A percentile compares a stretch with the other conserved stretches of the same genome.
phyloP scores from a whole-genome alignment of 2,113 vertebrate species.

The Pseudonaja textilis region DNA sequence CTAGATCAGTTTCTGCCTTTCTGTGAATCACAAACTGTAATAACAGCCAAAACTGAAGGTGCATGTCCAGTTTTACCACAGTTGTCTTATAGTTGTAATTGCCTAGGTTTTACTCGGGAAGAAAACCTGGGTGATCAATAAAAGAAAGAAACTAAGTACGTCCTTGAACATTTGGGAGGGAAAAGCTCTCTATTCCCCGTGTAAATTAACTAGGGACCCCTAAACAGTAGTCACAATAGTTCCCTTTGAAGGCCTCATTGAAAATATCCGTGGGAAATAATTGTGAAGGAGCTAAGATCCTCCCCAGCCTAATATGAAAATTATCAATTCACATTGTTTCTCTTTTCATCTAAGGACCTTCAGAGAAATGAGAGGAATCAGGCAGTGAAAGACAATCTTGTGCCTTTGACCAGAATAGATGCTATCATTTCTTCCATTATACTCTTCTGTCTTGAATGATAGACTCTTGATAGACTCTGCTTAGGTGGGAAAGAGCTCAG shows the following conservation, averaged over 20 bases:
- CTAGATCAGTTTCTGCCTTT: not conserved
- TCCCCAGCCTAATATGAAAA: not conserved
- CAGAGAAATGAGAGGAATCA: not conserved
- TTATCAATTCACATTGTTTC: not conserved
- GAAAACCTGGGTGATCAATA: slow-evolving; percentile 12
- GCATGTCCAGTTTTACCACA: not conserved
- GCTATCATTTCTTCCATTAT: not conserved
- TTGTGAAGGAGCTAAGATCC: not conserved
- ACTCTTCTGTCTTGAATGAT: not conserved
- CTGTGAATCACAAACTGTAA: not conserved
- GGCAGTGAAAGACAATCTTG: not conserved
- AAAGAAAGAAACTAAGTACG: not conserved
- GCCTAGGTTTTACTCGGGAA: not conserved
- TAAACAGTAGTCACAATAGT: not conserved
- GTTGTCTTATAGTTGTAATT: not conserved
- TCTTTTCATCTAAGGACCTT: not conserved
- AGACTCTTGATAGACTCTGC: not conserved
- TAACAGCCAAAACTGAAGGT: not conserved
- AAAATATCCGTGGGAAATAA: not conserved
- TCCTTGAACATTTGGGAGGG: not conserved
- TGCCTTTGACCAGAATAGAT: not conserved
- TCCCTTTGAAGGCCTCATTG: not conserved
- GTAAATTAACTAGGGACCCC: not conserved
- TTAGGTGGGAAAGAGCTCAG: not conserved
- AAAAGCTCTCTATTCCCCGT: too few relatives aligned